phyloP scores from a whole-genome alignment of 1,140 invertebrate species.

The Mizuhopecten yessoensis region DNA sequence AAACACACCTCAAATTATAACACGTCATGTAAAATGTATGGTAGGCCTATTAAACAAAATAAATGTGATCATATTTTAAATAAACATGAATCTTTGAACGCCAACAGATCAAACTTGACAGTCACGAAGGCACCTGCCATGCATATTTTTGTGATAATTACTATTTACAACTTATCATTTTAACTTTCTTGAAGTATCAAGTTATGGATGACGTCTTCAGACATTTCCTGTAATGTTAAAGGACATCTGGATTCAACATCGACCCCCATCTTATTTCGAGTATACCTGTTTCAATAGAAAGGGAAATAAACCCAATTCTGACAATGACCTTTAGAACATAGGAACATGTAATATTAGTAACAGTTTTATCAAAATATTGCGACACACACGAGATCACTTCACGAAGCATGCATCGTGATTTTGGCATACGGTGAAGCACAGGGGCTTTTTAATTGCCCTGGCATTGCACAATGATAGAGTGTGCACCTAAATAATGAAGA shows the following conservation, averaged over 20 bases:
- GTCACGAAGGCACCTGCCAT: too few species aligned
- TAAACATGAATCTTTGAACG: neutral
- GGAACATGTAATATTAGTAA: neutral
- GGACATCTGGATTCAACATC: neutral
- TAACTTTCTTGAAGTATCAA: slow-evolving; percentile 9
- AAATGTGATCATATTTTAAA: neutral
- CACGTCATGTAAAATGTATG: too few species aligned
- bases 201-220: too few species aligned
- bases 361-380: neutral
- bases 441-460: neutral
- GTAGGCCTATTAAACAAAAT: too few species aligned
- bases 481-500: neutral
- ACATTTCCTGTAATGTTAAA: neutral
- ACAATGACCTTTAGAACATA: neutral
- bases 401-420: neutral
- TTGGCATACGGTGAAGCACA: neutral
- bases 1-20: too few species aligned
- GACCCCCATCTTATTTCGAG: neutral
- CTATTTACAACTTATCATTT: neutral
- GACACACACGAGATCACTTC: neutral
- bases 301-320: neutral
- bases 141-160: too few species aligned
- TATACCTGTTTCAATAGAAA: neutral
- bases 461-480: slow-evolving; percentile 24
- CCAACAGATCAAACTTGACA: neutral